Conservation (phyloP, 1,140 invertebrate genomes). For the Mizuhopecten yessoensis region DNA sequence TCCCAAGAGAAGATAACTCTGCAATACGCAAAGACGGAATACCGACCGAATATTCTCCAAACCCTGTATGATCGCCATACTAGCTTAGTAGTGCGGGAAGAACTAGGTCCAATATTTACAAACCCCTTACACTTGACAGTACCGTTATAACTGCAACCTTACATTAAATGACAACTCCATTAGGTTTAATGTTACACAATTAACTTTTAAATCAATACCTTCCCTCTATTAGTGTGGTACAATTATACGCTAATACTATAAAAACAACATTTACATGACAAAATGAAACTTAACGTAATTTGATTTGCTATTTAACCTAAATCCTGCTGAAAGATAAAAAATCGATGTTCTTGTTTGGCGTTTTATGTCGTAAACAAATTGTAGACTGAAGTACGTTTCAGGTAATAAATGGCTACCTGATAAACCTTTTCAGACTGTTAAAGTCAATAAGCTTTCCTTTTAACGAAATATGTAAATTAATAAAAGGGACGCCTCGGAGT, state of each 20-base stretch:
- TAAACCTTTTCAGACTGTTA: not conserved
- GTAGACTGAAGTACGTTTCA: not conserved
- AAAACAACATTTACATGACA: not conserved
- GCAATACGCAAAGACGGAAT: no score
- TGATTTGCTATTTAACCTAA: not conserved
- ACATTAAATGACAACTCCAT: not conserved
- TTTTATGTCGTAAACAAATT: not conserved
- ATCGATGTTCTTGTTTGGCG: not conserved
- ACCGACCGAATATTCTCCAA: no score
- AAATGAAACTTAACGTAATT: not conserved
- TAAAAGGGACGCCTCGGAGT: not conserved
- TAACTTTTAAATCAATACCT: not conserved
- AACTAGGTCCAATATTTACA: no score
- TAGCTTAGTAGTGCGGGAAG: no score
- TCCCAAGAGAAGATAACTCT: no score
- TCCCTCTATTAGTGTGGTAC: not conserved
- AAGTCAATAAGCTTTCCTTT: not conserved
- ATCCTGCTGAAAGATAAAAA: not conserved
- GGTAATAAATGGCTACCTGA: not conserved
- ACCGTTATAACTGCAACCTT: no score
- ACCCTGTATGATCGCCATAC: no score
- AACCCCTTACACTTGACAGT: no score
- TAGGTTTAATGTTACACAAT: not conserved
- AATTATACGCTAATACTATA: no score
- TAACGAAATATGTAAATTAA: conserved; percentile 28